phyloP scores from a whole-genome alignment of 1,140 invertebrate species.

The Drosophila cardini region DNA sequence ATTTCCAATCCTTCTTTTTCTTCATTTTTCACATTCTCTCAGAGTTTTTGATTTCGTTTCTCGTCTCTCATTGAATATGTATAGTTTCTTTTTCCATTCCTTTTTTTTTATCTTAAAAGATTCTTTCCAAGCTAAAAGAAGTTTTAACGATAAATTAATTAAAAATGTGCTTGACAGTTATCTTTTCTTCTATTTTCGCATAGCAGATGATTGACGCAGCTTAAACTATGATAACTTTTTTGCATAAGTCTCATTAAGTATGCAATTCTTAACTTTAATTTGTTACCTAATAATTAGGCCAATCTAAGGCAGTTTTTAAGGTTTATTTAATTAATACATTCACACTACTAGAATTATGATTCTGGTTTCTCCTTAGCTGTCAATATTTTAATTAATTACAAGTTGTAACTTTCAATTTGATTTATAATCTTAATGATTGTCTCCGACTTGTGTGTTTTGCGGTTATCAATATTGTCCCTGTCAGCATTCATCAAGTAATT shows the following conservation, averaged over 20 bases:
- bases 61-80: slow-evolving; percentile 34
- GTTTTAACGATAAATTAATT: slow-evolving; percentile 26
- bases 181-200: background rate
- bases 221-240: slow-evolving; percentile 3
- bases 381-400: slow-evolving; percentile 69
- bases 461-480: slow-evolving; percentile 24
- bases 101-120: slow-evolving; percentile 14
- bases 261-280: background rate
- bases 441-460: slow-evolving; percentile 45
- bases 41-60: slow-evolving; percentile 8
- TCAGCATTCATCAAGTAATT: slow-evolving; percentile 13
- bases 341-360: slow-evolving; percentile 18
- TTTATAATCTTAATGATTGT: slow-evolving; percentile 29
- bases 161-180: slow-evolving; percentile 10
- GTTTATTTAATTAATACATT: background rate
- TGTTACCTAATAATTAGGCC: background rate
- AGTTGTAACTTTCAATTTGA: slow-evolving; percentile 38
- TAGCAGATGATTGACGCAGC: slow-evolving; percentile 15
- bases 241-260: background rate
- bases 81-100: slow-evolving; percentile 8
- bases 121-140: slow-evolving; percentile 7
- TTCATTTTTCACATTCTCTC: background rate
- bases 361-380: slow-evolving; percentile 45
- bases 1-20: slow-evolving; percentile 42
- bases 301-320: background rate